Conservation (phyloP, 2,888 invertebrate genomes). For the Prionchulus punctatus region DNA sequence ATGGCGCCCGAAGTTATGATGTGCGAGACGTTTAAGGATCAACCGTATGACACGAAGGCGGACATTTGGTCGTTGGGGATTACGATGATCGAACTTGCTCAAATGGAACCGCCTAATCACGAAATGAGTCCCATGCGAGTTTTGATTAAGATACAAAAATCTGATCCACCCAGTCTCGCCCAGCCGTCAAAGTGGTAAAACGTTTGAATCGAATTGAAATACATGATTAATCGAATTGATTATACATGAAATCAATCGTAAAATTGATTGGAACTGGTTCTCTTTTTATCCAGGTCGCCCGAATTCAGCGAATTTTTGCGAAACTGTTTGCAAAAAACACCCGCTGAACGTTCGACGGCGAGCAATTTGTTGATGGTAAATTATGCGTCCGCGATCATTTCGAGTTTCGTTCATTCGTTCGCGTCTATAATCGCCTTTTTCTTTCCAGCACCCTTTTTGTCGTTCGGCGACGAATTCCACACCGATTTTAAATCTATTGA, state of each 20-base stretch:
- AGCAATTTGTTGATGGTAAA: slow-evolving; percentile 1
- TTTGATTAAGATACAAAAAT: slow-evolving; percentile 91
- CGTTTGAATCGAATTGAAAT: too few species aligned
- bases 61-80: slow-evolving; percentile 86
- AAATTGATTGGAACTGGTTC: not conserved
- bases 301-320: slow-evolving; percentile 81
- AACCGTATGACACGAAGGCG: slow-evolving; percentile 90
- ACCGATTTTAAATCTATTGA: slow-evolving; percentile 67
- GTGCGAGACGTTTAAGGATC: slow-evolving; percentile 94
- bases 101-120: slow-evolving; percentile 97
- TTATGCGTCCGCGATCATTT: too few species aligned
- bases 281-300: slow-evolving; percentile 49
- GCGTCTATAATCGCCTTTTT: not conserved
- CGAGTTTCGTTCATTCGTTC: not conserved
- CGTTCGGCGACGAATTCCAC: slow-evolving; percentile 54
- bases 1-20: slow-evolving; percentile 99
- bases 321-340: slow-evolving; percentile 79
- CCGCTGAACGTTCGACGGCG: slow-evolving; percentile 64
- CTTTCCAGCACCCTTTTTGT: slow-evolving; percentile 63
- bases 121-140: slow-evolving; percentile 99
- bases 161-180: slow-evolving; percentile 82
- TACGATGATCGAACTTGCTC: slow-evolving; percentile 94
- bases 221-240: too few species aligned
- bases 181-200: slow-evolving; percentile 50
- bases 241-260: too few species aligned